Evolutionary conservation across 2,888 invertebrate genomes (phyloP).

Genomic region (Amphimallon solstitiale): DNA sequence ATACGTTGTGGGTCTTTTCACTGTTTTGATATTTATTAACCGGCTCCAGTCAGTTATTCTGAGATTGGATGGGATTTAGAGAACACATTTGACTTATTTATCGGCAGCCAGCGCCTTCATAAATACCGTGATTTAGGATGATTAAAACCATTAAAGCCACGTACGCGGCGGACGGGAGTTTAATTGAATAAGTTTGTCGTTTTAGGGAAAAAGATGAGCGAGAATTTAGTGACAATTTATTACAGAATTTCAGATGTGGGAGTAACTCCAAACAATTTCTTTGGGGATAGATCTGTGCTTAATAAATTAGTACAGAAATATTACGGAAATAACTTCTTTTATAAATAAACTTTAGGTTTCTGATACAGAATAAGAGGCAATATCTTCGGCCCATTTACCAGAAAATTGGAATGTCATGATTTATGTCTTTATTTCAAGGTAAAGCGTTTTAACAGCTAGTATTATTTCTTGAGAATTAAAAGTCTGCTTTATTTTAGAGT

Average conservation of each 20-base stretch:
- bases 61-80: conserved; percentile 50
- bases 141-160: conserved; percentile 49
- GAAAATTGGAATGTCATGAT: no score
- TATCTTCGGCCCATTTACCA: no score
- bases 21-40: conserved; percentile 48
- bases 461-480: no score
- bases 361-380: no score
- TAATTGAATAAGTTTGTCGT: conserved; percentile 31
- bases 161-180: conserved; percentile 2
- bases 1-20: not conserved
- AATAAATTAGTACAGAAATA: no score
- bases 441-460: no score
- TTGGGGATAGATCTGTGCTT: no score
- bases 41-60: conserved; percentile 48
- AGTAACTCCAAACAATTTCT: no score
- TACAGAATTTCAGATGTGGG: not conserved
- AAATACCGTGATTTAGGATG: conserved; percentile 51
- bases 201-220: conserved; percentile 2
- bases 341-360: no score
- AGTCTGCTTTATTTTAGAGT: no score
- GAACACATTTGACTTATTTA: conserved; percentile 50
- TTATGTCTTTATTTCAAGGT: no score
- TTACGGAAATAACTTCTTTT: no score
- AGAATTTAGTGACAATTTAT: conserved; percentile 13
- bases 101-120: conserved; percentile 42